These are phyloP conservation scores for Manis pentadactyla DNA, from an alignment of 2,797 vertebrate genomes.

Conservation along the genomic window DNA sequence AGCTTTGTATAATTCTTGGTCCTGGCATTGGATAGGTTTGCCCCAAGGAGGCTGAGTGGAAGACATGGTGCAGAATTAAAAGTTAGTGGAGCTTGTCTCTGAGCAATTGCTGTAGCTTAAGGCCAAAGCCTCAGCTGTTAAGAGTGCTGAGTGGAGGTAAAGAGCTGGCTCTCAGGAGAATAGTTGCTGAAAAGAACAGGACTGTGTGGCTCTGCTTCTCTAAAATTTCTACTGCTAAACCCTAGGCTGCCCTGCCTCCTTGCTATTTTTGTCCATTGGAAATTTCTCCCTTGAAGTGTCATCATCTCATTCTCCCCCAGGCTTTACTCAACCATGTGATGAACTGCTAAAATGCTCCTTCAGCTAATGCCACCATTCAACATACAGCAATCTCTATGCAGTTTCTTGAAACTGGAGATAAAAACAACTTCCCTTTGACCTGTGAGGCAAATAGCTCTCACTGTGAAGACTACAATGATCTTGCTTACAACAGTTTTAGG, in stretches of 20 bases:
- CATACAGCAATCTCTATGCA: conserved; percentile 28
- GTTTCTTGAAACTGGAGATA: conserved; percentile 49
- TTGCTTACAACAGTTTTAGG: conserved; percentile 64
- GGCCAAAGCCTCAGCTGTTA: conserved; percentile 61
- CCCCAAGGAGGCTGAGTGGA: background rate
- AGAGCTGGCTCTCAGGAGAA: conserved; percentile 70
- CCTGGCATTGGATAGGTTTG: conserved; percentile 45
- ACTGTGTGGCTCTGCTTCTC: conserved; percentile 67
- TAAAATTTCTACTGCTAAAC: conserved; percentile 68
- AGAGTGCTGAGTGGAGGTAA: conserved; percentile 58
- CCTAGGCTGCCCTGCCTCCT: conserved; percentile 60
- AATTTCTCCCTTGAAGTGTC: conserved; percentile 76
- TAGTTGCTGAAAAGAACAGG: conserved; percentile 66
- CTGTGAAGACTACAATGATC: conserved; percentile 63
- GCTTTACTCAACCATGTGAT: conserved; percentile 74
- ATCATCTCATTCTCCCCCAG: conserved; percentile 72
- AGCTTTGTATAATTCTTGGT: conserved; percentile 49
- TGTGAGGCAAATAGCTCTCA: conserved; percentile 62
- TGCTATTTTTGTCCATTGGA: conserved; percentile 76
- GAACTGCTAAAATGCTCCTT: conserved; percentile 79
- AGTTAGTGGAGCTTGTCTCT: conserved; percentile 53
- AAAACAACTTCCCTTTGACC: conserved; percentile 12
- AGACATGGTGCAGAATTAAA: conserved; percentile 63
- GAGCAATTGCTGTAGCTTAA: conserved; percentile 65
- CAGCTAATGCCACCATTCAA: conserved; percentile 76